A percentile compares a stretch with the other conserved stretches of the same genome.
phyloP scores from a whole-genome alignment of 1,140 invertebrate species.

The Macrotrachela quadricornifera region DNA sequence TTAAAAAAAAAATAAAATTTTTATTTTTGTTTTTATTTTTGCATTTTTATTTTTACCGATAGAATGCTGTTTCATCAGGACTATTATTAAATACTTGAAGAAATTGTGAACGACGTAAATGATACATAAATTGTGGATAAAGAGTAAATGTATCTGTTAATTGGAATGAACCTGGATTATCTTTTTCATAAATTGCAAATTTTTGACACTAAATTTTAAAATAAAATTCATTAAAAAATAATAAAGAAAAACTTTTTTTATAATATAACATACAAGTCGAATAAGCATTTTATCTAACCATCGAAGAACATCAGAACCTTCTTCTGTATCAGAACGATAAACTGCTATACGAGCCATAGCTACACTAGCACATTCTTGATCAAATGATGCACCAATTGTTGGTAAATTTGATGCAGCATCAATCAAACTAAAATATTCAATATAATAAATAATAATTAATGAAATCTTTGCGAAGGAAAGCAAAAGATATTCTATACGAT shows the following conservation, averaged over 20 bases:
- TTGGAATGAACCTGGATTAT: conserved; percentile 84
- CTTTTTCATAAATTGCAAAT: conserved; percentile 91
- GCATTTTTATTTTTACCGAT: conserved; percentile 44
- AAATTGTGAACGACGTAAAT: conserved; percentile 88
- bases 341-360: conserved; percentile 88
- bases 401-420: conserved; percentile 36
- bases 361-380: conserved; percentile 88
- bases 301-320: conserved; percentile 84
- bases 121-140: conserved; percentile 99
- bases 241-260: neutral
- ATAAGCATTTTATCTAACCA: conserved; percentile 97
- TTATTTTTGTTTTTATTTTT: too few species aligned
- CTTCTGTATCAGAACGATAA: conserved; percentile 69
- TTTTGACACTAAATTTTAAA: conserved; percentile 60
- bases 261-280: conserved; percentile 34
- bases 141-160: conserved; percentile 85
- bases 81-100: conserved; percentile 99
- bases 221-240: conserved; percentile 4
- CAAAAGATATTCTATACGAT: too few species aligned
- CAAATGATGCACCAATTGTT: conserved; percentile 61
- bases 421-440: conserved; percentile 17
- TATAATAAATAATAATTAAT: too few species aligned
- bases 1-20: neutral
- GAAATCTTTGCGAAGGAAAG: too few species aligned
- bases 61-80: conserved; percentile 97